These are phyloP conservation scores for Hydrozoanthus gracilis DNA, from an alignment of 92 coral and sea anemone genomes.

Conservation along the genomic window DNA sequence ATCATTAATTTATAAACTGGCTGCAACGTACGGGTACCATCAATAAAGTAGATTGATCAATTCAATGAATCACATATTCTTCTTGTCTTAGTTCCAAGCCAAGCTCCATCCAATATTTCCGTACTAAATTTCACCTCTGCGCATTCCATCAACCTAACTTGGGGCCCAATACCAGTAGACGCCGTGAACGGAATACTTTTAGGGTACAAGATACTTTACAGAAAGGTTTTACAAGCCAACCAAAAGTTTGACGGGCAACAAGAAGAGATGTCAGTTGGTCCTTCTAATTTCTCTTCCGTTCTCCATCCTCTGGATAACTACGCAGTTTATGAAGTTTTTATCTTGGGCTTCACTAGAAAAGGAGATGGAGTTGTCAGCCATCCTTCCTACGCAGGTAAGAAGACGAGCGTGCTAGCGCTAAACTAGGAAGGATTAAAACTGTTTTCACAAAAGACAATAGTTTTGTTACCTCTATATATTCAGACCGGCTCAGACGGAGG, in stretches of 20 bases:
- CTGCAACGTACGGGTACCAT: too few species aligned
- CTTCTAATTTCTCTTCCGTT: constrained; percentile 7
- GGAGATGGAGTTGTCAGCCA: constrained; percentile 29
- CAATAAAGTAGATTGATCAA: too few species aligned
- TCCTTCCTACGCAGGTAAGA: constrained; percentile 25
- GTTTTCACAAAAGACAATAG: too few species aligned
- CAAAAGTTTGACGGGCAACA: constrained; percentile 17
- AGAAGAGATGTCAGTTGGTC: constrained; percentile 26
- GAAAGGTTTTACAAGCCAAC: neutral
- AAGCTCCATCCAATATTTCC: constrained; percentile 31
- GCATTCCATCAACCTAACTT: constrained; percentile 18
- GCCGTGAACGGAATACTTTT: constrained; percentile 19
- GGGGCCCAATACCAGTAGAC: constrained; percentile 17
- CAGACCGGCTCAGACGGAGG: too few species aligned
- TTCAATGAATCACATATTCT: too few species aligned
- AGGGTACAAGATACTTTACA: constrained; percentile 32
- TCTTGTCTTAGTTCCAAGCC: constrained; percentile 12
- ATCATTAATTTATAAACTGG: too few species aligned
- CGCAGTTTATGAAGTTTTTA: constrained; percentile 20
- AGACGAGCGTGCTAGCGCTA: neutral
- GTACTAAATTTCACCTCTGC: constrained; percentile 21
- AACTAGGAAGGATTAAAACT: too few species aligned
- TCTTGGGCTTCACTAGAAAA: constrained; percentile 26
- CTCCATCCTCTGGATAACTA: constrained; percentile 26
- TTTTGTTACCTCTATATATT: too few species aligned